phyloP scores from a whole-genome alignment of 2,113 vertebrate species.

The zebrafish (Danio rerio) region GRCz12tu NC_133186.1:38716501-38717000 shows the following conservation, averaged over 20 bases:
- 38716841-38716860: constrained; percentile 29
- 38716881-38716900: constrained; percentile 21
- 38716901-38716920: constrained; percentile 10
- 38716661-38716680: constrained; percentile 23
- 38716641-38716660: constrained; percentile 28
- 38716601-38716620: constrained; percentile 30
- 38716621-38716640: background rate
- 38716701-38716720: background rate
- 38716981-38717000: background rate
- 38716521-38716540: background rate
- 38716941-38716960: no score
- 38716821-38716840: constrained; percentile 32
- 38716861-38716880: background rate
- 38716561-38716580: background rate
- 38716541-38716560: background rate
- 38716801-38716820: constrained; percentile 25
- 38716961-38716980: background rate
- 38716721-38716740: constrained; percentile 8
- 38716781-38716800: constrained; percentile 32
- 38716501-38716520: background rate
- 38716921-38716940: background rate
- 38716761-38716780: constrained; percentile 20
- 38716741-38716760: constrained; percentile 35
- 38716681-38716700: background rate
- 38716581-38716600: constrained; percentile 21